phyloP scores from a whole-genome alignment of 2,797 vertebrate species.

The Syndactyla subalaris region DNA sequence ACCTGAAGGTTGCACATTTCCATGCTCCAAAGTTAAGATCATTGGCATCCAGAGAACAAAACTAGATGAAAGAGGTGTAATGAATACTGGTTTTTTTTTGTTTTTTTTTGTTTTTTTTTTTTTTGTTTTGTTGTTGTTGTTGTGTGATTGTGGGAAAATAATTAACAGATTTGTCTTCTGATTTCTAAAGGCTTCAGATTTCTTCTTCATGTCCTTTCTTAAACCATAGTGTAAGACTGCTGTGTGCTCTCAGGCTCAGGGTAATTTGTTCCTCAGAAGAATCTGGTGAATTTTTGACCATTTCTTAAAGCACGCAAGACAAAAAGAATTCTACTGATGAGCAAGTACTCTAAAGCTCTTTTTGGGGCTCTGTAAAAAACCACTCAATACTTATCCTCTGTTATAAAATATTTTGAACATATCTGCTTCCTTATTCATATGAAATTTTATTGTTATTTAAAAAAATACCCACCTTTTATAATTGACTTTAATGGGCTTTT shows the following conservation, averaged over 20 bases:
- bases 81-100: fast-evolving
- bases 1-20: background rate
- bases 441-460: background rate
- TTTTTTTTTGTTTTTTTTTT: too few relatives aligned
- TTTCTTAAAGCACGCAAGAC: background rate
- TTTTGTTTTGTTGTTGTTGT: too few relatives aligned
- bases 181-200: background rate
- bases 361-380: background rate
- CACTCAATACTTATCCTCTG: background rate
- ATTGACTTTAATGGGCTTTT: background rate
- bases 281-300: background rate
- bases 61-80: background rate
- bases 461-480: background rate
- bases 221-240: background rate
- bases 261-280: background rate
- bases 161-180: background rate
- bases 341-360: background rate
- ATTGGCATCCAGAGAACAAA: background rate
- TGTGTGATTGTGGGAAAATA: background rate
- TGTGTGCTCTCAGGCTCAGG: background rate
- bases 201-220: background rate
- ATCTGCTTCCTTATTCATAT: background rate
- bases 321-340: background rate
- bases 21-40: background rate
- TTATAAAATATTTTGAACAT: background rate